phyloP scores from a whole-genome alignment of 2,797 vertebrate genomes.

The Sebastes alutus region DNA sequence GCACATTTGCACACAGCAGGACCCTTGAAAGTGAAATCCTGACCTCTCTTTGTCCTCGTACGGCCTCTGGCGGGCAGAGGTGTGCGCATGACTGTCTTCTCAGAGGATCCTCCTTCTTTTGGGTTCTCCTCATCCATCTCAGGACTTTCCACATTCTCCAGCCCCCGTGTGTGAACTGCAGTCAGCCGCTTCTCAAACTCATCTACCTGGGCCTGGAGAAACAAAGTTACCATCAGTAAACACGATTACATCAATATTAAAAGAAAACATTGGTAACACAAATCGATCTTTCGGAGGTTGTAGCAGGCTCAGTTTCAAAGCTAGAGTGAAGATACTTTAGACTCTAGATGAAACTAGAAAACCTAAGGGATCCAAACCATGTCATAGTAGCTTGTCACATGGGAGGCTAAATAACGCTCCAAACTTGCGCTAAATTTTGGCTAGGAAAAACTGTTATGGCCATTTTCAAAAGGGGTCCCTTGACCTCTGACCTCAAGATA shows the following conservation, averaged over 20 bases:
- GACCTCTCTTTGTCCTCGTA: slow-evolving; percentile 72
- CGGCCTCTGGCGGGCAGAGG: slow-evolving; percentile 61
- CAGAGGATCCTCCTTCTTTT: slow-evolving; percentile 30
- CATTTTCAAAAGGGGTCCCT: too few relatives aligned
- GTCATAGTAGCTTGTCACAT: fast-evolving
- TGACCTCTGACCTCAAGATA: too few relatives aligned
- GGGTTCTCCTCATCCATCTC: slow-evolving; percentile 67
- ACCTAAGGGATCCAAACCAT: too few relatives aligned
- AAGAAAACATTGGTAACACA: too few relatives aligned
- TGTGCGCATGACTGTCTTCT: slow-evolving; percentile 32
- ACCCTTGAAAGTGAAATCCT: not conserved
- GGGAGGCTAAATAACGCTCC: too few relatives aligned
- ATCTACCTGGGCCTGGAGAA: slow-evolving; percentile 84
- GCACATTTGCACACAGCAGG: not conserved
- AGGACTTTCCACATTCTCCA: slow-evolving; percentile 86
- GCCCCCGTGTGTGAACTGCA: slow-evolving; percentile 87
- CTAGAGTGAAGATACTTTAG: too few relatives aligned
- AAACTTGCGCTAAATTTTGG: too few relatives aligned
- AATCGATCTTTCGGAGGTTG: too few relatives aligned
- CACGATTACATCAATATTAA: not conserved
- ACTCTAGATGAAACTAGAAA: too few relatives aligned
- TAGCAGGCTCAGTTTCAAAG: too few relatives aligned
- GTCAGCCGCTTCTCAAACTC: slow-evolving; percentile 93
- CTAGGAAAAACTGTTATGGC: too few relatives aligned
- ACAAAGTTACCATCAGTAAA: not conserved